Evolutionary conservation across 2,797 vertebrate genomes (phyloP), one percentile per base, ranked within the genome.

Genomic region (Chelon auratus): DNA sequence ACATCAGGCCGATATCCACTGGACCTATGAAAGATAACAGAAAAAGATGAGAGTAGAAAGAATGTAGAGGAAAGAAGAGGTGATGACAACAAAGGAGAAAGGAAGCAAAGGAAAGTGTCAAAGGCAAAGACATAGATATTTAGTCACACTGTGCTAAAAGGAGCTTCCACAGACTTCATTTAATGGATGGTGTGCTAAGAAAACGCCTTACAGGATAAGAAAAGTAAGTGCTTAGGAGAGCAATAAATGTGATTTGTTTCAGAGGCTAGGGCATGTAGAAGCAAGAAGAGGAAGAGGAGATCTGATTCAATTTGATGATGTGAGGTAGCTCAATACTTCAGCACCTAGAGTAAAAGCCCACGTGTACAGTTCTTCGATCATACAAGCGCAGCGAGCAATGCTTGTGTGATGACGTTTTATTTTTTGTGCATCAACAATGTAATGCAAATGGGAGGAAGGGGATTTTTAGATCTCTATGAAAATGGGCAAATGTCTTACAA

Each of bases 1-100:
- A 95, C 86, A 90, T 87, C 2, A 98, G 92, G 80, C 68, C 93
- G 84, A 98, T 92, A 88, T 99, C 97, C 65, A 92, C 90, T 0
- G 96, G 96, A 45, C 97, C 97, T 99, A 91, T 53, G 51, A 45
- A 42, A 74, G 55, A 87, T 66, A 48, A 36, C 75, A 86, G 66
- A 43, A 55, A 30, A 33, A 70, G 40, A 9, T 48, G 45, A 48
- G 17, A 18, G 45, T 10, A 18, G 8, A 9, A 47, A 56, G 18
- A 15, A 37, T 14, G 22, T 26, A 53, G 17, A 4, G 15, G 24
- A 8, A 11, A 52, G 39, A 33, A 15, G 53, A 26, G n/a, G 17
- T 24, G 12, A 50, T 15, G 20, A 64, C 56, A 45, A 15, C 18
- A 30, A 52, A 45, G 47, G 18, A 80, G 11, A 66, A 30, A 45